phyloP scores from a whole-genome alignment of 2,113 vertebrate species.

The Apus apus region DNA sequence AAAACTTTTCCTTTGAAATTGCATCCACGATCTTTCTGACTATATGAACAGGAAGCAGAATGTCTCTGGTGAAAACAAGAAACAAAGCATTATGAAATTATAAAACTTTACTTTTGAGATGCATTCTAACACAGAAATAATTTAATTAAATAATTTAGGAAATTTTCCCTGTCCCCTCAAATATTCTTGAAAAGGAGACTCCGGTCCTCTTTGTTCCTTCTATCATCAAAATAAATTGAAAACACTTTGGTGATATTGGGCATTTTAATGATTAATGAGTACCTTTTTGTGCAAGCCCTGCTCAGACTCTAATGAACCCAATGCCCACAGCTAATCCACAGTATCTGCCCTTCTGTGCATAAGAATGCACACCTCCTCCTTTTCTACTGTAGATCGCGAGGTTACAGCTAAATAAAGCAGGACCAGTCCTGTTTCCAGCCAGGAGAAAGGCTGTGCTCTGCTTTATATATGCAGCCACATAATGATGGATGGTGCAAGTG shows the following conservation, averaged over 20 bases:
- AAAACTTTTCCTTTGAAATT: constrained; percentile 81
- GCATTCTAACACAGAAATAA: background rate
- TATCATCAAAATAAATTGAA: background rate
- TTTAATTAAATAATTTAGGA: background rate
- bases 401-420: background rate
- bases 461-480: rapidly evolving
- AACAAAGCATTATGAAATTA: background rate
- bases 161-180: background rate
- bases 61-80: constrained; percentile 70
- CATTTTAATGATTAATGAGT: background rate
- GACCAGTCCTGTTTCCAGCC: background rate
- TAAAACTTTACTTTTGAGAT: background rate
- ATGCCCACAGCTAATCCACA: background rate
- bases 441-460: background rate
- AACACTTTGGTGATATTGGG: background rate
- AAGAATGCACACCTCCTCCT: background rate
- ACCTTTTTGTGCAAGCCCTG: background rate
- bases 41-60: constrained; percentile 77
- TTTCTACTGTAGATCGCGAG: background rate
- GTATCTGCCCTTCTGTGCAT: background rate
- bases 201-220: background rate
- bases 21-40: constrained; percentile 81
- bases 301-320: background rate
- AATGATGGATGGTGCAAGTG: background rate
- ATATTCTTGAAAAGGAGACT: background rate